Conservation (phyloP, 2,113 vertebrate species). For the Oenanthe oenanthe region DNA sequence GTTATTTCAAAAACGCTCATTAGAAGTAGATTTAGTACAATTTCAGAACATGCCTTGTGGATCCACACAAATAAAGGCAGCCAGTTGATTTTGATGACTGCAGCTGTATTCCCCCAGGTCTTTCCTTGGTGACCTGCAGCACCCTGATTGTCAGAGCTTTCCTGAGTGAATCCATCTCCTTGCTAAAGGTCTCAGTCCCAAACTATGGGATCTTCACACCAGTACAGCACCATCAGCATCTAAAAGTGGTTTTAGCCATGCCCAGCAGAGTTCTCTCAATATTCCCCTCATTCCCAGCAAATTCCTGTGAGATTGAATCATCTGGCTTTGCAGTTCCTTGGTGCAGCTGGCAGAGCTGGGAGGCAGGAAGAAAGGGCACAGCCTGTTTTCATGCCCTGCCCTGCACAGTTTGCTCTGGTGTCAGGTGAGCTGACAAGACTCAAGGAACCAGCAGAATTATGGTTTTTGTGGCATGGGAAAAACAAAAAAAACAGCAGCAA, state of each 20-base stretch:
- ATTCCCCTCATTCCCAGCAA: neutral
- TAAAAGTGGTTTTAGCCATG: neutral
- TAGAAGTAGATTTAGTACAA: neutral
- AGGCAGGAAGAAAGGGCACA: neutral
- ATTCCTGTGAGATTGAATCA: neutral
- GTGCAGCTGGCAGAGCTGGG: neutral
- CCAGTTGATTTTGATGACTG: neutral
- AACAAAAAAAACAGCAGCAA: neutral
- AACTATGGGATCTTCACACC: too few relatives aligned
- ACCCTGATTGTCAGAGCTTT: neutral
- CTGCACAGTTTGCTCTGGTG: neutral
- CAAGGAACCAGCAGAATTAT: neutral
- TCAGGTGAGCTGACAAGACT: neutral
- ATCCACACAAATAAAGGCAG: neutral
- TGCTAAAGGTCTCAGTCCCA: neutral
- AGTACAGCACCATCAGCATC: neutral
- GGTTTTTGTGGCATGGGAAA: fast-evolving
- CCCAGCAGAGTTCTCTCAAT: neutral
- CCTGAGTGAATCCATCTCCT: neutral
- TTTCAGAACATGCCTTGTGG: neutral
- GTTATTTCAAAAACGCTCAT: neutral
- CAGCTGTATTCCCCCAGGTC: neutral
- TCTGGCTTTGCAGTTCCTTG: neutral
- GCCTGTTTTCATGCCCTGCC: neutral
- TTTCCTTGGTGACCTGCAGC: neutral